Base-by-base conservation (phyloP, 2,888 invertebrate species). In the Cenopis cana region DNA sequence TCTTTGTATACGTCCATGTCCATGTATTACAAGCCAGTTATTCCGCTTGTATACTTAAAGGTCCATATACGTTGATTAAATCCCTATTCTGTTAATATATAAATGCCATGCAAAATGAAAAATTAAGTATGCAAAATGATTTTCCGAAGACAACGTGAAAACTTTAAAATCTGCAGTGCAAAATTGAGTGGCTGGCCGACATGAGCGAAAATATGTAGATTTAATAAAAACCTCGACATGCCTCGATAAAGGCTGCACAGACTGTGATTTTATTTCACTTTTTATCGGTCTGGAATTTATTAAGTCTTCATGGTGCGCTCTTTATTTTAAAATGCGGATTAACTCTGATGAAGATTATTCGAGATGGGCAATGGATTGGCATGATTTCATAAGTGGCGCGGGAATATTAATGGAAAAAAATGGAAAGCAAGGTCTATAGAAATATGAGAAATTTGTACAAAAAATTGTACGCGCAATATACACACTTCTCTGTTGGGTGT, bases 221-320 rank as follows among this genome's bases (percentile, higher is more conserved):
- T 70, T 66, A 70, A 70, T 70, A 70, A 70, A 70, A 70, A 70
- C 54, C 57, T 60, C 70, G 57, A 59, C 70, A 65, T 65, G 70
- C 56, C 52, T 52, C 64, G 70, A 59, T 70, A 66, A 60, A 66
- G 46, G 69, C 69, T 64, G 38, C 41, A 59, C 65, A 65, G 70
- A 60, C 70, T 5, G 57, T 62, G 69, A 64, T 70, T 70, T 70
- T 66, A 66, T 70, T 70, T 66, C 54, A 54, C 65, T 70, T 70
- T 70, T 70, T 70, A 70, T 24, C 59, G 65, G 57, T 69, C 64
- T 59, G 70, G 65, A 52, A 65, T 70, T 65, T 70, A 66, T 70
- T 65, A 69, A 69, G 64, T 65, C 57, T 64, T 41, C 50, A 52
- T 59, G 57, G 69, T 46, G 56, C 59, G 29, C n/a, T 57, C 46